Conservation (phyloP, 2,113 vertebrate species). For the Bujurquina vittata region DNA sequence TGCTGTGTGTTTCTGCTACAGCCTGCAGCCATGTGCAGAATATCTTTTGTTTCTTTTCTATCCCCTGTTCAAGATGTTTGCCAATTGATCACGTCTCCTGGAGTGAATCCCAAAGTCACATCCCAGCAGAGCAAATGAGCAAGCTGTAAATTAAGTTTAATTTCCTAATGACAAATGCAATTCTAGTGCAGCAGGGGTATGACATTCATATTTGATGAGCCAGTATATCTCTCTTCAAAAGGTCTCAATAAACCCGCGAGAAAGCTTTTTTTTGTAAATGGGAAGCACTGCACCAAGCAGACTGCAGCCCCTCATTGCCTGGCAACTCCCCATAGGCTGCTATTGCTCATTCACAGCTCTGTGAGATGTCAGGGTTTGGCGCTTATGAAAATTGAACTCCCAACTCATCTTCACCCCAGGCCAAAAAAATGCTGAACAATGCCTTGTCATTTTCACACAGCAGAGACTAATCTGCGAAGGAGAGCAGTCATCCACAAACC, state of each 20-base stretch:
- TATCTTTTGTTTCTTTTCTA: slow-evolving; percentile 47
- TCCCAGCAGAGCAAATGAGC: slow-evolving; percentile 42
- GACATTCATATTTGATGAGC: slow-evolving; percentile 69
- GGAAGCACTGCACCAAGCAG: slow-evolving; percentile 23
- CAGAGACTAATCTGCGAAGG: slow-evolving; percentile 59
- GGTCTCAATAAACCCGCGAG: slow-evolving; percentile 62
- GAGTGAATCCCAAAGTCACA: slow-evolving; percentile 54
- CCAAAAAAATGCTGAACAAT: slow-evolving; percentile 56
- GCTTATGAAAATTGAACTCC: slow-evolving; percentile 66
- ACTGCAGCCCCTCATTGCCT: slow-evolving; percentile 36
- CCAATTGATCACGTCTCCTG: slow-evolving; percentile 46
- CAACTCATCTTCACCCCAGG: slow-evolving; percentile 68
- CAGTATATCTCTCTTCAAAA: slow-evolving; percentile 66
- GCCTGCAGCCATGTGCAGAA: slow-evolving; percentile 40
- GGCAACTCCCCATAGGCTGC: slow-evolving; percentile 45
- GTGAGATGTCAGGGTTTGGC: slow-evolving; percentile 55
- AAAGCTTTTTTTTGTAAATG: slow-evolving; percentile 33
- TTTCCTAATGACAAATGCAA: slow-evolving; percentile 69
- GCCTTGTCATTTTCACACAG: slow-evolving; percentile 58
- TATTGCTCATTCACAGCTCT: slow-evolving; percentile 62
- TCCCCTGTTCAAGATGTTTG: slow-evolving; percentile 21
- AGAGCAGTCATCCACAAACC: slow-evolving; percentile 39
- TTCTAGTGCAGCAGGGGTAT: slow-evolving; percentile 37
- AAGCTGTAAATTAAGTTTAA: slow-evolving; percentile 52
- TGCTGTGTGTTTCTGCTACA: slow-evolving; percentile 35